These are phyloP conservation scores for Lasioglossum zephyrum DNA, from an alignment of 2,888 invertebrate genomes.

Conservation along the genomic window DNA sequence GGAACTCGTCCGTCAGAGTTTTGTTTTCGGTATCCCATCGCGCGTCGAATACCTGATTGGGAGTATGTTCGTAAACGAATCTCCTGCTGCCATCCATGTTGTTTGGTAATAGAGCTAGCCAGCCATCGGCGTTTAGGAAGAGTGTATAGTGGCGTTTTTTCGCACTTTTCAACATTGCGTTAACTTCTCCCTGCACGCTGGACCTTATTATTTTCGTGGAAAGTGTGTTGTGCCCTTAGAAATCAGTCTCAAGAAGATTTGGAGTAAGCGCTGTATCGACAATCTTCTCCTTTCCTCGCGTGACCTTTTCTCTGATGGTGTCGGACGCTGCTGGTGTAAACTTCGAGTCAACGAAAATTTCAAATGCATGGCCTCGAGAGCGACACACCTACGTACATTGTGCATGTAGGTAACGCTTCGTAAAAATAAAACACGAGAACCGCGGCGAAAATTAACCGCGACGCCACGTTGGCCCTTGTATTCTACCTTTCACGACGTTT, in stretches of 20 bases:
- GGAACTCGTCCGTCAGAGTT: neutral
- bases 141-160: neutral
- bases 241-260: slow-evolving; percentile 62
- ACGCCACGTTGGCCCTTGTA: too few species aligned
- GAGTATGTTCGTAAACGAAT: neutral
- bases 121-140: neutral
- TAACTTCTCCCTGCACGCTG: neutral
- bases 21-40: neutral
- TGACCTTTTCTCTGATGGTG: neutral
- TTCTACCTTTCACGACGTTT: too few species aligned
- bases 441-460: neutral
- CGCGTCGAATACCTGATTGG: neutral
- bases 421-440: neutral
- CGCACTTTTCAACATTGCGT: slow-evolving; percentile 13
- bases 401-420: neutral
- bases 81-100: neutral
- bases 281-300: slow-evolving; percentile 27
- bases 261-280: slow-evolving; percentile 59
- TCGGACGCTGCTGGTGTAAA: neutral
- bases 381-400: neutral
- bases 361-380: neutral
- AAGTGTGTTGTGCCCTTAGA: slow-evolving; percentile 36
- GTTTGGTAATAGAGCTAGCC: neutral
- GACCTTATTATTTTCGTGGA: slow-evolving; percentile 37
- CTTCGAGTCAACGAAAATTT: slow-evolving; percentile 16